phyloP scores from a whole-genome alignment of 2,888 invertebrate species.

The Polietes domitor region DNA sequence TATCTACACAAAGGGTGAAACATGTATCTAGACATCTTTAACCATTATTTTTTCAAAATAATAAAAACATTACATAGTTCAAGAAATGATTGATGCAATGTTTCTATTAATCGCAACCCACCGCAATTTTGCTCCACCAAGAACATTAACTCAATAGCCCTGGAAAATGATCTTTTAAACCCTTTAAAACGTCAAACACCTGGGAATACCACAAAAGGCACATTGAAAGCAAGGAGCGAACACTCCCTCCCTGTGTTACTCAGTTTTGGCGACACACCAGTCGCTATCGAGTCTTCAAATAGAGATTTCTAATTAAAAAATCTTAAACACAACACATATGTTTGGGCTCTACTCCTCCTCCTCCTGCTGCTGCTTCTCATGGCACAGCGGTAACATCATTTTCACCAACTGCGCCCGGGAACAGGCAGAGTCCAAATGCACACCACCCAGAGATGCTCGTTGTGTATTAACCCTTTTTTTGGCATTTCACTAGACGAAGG shows the following conservation, averaged over 20 bases:
- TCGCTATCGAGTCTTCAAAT: slow-evolving; percentile 16
- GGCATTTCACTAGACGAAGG: not conserved
- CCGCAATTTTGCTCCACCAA: slow-evolving; percentile 20
- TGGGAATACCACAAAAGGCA: slow-evolving; percentile 23
- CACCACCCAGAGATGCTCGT: too few relatives aligned
- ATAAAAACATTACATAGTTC: too few relatives aligned
- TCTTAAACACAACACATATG: slow-evolving; percentile 53
- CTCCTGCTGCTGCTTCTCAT: not conserved
- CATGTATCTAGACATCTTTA: too few relatives aligned
- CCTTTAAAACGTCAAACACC: slow-evolving; percentile 41
- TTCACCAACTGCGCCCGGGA: not conserved
- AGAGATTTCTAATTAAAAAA: slow-evolving; percentile 61
- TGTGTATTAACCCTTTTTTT: slow-evolving; percentile 16
- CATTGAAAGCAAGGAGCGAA: slow-evolving; percentile 5
- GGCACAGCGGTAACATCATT: not conserved
- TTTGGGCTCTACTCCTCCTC: not conserved
- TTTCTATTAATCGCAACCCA: not conserved
- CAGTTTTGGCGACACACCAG: slow-evolving; percentile 9
- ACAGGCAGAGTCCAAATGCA: not conserved
- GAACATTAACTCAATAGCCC: not conserved
- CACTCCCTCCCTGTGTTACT: slow-evolving; percentile 14
- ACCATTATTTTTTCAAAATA: too few relatives aligned
- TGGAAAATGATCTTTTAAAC: slow-evolving; percentile 9
- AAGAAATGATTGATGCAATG: not conserved
- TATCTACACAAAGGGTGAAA: too few relatives aligned